These are phyloP conservation scores for Conus betulinus DNA, from an alignment of 1,140 invertebrate genomes.

Conservation along the genomic window DNA sequence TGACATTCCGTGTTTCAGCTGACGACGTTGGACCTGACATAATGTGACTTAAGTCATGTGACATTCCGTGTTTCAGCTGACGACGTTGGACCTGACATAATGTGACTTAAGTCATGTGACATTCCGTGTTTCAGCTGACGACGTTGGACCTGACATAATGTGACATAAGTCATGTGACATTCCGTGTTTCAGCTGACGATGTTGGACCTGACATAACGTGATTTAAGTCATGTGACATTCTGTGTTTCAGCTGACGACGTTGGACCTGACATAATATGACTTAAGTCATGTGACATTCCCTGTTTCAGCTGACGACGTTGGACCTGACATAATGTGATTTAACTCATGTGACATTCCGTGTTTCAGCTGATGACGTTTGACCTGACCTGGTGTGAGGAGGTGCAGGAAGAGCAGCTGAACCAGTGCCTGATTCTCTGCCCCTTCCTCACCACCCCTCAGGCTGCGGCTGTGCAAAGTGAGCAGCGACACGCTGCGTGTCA, in stretches of 20 bases:
- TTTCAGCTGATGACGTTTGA: background rate
- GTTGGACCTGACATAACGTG: background rate
- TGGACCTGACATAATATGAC: no score
- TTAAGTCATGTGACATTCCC: no score
- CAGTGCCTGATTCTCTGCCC: background rate
- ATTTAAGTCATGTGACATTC: no score
- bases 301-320: no score
- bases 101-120: background rate
- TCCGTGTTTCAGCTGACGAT: background rate
- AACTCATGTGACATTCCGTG: no score
- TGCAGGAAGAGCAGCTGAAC: background rate
- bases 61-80: no score
- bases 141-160: background rate
- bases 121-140: background rate
- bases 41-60: no score
- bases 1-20: no score
- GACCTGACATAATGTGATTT: no score
- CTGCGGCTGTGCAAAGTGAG: background rate
- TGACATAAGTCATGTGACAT: background rate
- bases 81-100: no score
- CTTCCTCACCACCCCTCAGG: background rate
- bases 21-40: no score
- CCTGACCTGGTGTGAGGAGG: conserved; percentile 9
- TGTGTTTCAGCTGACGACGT: no score
- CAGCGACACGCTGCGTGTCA: background rate